Evolutionary conservation across 2,113 vertebrate genomes (phyloP), one percentile per base, ranked within the genome.

Genomic region (Pyxicephalus adspersus): DNA sequence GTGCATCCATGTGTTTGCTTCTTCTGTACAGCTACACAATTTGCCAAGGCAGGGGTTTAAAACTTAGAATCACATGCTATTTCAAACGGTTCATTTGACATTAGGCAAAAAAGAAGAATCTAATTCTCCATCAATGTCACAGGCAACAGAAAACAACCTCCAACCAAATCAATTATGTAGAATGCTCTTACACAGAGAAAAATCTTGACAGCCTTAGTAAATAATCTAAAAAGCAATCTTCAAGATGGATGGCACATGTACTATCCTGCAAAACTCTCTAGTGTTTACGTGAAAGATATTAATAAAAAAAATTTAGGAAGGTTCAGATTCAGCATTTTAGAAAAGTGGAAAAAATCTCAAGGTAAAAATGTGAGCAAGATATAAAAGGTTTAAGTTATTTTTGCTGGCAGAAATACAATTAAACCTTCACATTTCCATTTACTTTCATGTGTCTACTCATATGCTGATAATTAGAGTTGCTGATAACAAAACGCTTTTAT

Each of bases 121-220:
- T 82, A 34, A 55, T 75, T 75, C 70, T 82, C 60, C 80, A 82
- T 82, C 80, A 82, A 66, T 75, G 80, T 82, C 80, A 66, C 60
- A 75, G 63, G 29, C 70, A 73, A 82, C 38, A 58, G 61, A 82
- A 82, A 75, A 82, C 80, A 82, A 64, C 60, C 61, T 31, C 80
- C 75, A 75, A 82, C 80, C 80, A 82, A 82, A 82, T 82, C 80
- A 82, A 82, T 82, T 82, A 82, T 82, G 80, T 73, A 82, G 80
- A 82, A 82, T 82, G 80, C 71, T 82, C 80, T 82, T 82, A 82
- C 80, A 58, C 80, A 58, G 80, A 66, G 80, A 82, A 82, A 82
- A 63, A 75, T 75, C 80, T 82, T 82, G 80, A 75, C 80, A 82
- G 71, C 60, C 70, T 64, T 82, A 82, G 80, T 82, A 82, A 82